phyloP scores from a whole-genome alignment of 2,888 invertebrate genomes.

The Ecdyonurus torrentis region DNA sequence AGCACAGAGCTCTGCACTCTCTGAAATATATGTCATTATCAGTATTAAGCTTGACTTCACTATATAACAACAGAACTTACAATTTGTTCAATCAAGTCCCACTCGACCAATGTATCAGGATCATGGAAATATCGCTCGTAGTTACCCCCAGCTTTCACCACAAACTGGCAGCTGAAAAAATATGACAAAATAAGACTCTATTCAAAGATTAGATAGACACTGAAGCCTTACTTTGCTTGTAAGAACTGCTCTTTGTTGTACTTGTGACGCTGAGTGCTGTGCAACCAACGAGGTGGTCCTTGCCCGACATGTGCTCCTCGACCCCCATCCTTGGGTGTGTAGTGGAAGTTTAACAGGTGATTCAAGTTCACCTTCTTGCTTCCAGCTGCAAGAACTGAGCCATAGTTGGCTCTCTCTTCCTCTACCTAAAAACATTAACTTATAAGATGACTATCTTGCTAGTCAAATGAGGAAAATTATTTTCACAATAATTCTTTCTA shows the following conservation, averaged over 20 bases:
- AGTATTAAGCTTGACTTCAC: neutral
- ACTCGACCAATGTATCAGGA: slow-evolving; percentile 79
- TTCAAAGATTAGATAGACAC: too few relatives aligned
- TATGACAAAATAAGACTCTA: neutral
- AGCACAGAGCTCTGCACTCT: slow-evolving; percentile 46
- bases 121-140: slow-evolving; percentile 60
- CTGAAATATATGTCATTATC: slow-evolving; percentile 24
- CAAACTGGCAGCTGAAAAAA: slow-evolving; percentile 75
- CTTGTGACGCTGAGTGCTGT: slow-evolving; percentile 39
- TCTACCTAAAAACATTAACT: slow-evolving; percentile 30
- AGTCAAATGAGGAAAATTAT: too few relatives aligned
- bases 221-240: slow-evolving; percentile 66
- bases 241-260: slow-evolving; percentile 89
- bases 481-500: too few relatives aligned
- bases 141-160: slow-evolving; percentile 67
- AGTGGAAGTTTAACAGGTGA: slow-evolving; percentile 86
- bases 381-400: slow-evolving; percentile 67
- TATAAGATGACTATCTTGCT: too few relatives aligned
- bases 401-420: slow-evolving; percentile 49
- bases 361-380: slow-evolving; percentile 85
- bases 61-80: slow-evolving; percentile 36
- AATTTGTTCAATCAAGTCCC: slow-evolving; percentile 86
- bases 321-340: slow-evolving; percentile 39
- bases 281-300: slow-evolving; percentile 20
- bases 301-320: slow-evolving; percentile 14